Evolutionary conservation across 2,888 invertebrate species (phyloP).

Genomic region (Ichneumoninae sp.): DNA sequence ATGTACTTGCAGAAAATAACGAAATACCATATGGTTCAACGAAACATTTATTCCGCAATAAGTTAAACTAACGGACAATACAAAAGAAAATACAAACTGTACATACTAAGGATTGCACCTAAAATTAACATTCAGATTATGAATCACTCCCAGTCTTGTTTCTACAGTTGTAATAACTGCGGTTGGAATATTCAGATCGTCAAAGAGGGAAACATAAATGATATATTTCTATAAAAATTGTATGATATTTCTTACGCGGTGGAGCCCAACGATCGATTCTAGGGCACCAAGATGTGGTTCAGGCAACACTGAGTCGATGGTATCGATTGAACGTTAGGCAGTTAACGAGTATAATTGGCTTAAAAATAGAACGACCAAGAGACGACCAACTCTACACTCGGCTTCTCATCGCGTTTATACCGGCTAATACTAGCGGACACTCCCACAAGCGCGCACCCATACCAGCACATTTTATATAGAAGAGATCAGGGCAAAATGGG

Average conservation of each 20-base stretch:
- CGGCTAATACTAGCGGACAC: constrained; percentile 47
- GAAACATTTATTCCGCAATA: not conserved
- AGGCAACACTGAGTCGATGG: constrained; percentile 74
- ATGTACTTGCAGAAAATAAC: too few species aligned
- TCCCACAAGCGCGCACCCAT: constrained; percentile 47
- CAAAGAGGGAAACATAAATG: not conserved
- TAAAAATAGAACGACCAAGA: constrained; percentile 78
- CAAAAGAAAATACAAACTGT: too few species aligned
- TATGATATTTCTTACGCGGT: not conserved
- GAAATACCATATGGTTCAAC: not conserved
- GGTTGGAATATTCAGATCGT: not conserved
- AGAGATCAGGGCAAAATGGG: not conserved
- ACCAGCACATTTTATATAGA: not conserved
- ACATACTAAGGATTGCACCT: too few species aligned
- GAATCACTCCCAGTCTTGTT: not conserved
- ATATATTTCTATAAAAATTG: not conserved
- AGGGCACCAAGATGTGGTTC: constrained; percentile 61
- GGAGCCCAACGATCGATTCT: not conserved
- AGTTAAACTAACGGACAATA: too few species aligned
- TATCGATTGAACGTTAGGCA: constrained; percentile 80
- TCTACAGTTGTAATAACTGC: not conserved
- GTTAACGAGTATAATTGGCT: constrained; percentile 78
- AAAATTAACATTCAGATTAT: too few species aligned
- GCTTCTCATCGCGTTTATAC: constrained; percentile 60
- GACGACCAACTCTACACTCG: constrained; percentile 52